A percentile compares a stretch with the other conserved stretches of the same genome.
These are phyloP conservation scores for Rotaria sp. DNA, from an alignment of 2,888 invertebrate genomes.

Conservation along the genomic window DNA sequence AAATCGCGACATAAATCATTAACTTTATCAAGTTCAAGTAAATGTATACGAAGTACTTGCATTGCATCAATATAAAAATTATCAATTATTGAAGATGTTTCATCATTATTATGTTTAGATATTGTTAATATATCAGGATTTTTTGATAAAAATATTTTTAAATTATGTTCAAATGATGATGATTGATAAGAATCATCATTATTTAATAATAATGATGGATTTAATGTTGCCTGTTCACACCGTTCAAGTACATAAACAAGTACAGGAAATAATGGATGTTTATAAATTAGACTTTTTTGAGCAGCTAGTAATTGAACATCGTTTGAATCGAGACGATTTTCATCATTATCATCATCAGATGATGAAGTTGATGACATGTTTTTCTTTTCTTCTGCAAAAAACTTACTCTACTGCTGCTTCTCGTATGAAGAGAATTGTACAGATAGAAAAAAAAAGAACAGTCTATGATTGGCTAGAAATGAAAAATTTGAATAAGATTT, in stretches of 20 bases:
- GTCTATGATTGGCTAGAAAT: background rate
- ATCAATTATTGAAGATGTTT: background rate
- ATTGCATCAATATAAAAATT: conserved; percentile 65
- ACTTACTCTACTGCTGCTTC: background rate
- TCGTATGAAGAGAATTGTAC: too few species aligned
- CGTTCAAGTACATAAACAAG: conserved; percentile 99
- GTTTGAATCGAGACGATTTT: background rate
- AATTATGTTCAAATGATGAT: conserved; percentile 3
- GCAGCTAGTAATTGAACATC: background rate
- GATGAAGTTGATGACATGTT: background rate
- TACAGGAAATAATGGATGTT: conserved; percentile 96
- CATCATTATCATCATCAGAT: conserved; percentile 11
- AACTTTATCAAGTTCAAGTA: conserved; percentile 83
- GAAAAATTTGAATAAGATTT: background rate
- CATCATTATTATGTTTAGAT: background rate
- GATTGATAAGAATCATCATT: background rate
- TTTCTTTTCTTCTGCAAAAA: too few species aligned
- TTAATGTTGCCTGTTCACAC: conserved; percentile 87
- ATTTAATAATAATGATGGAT: conserved; percentile 44
- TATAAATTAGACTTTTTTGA: conserved; percentile 56
- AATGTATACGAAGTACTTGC: conserved; percentile 81
- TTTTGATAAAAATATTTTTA: background rate
- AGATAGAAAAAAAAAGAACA: background rate
- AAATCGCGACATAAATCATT: conserved; percentile 89
- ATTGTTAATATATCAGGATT: background rate